Evolutionary conservation across 2,113 vertebrate genomes (phyloP).

Genomic region (Phycodurus eques): DNA sequence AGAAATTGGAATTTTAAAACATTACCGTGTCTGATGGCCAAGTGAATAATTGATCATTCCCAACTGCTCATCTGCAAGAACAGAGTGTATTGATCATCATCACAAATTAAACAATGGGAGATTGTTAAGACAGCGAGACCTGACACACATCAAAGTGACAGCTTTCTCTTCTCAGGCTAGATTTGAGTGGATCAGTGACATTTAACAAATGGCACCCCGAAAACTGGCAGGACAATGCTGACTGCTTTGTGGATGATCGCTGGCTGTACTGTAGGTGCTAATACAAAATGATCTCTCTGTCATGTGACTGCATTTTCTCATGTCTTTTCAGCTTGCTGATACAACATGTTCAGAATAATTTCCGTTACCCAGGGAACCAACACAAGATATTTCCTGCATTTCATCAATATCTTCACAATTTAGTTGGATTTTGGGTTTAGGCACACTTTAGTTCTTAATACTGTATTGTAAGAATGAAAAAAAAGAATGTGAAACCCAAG

Average conservation of each 20-base stretch:
- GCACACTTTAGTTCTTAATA: too few species aligned
- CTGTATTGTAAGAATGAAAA: neutral
- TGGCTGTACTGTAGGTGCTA: neutral
- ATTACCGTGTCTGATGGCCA: neutral
- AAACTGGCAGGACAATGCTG: neutral
- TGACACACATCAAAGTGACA: neutral
- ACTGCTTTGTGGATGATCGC: neutral
- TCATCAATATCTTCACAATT: neutral
- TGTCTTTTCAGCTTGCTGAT: neutral
- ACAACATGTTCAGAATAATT: neutral
- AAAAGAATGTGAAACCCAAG: neutral
- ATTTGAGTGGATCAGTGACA: neutral
- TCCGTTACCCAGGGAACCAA: neutral
- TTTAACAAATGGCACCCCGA: conserved; percentile 3
- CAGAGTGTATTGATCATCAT: neutral
- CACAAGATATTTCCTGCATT: neutral
- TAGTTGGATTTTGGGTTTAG: neutral
- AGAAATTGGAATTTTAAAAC: neutral
- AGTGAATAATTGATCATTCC: neutral
- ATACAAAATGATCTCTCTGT: neutral
- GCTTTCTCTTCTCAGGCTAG: neutral
- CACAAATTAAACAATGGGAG: neutral
- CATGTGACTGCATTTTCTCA: neutral
- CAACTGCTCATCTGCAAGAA: neutral
- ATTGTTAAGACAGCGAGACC: neutral